These are phyloP conservation scores for Zosterops japonicus DNA, from an alignment of 2,113 vertebrate species.

Conservation along the genomic window DNA sequence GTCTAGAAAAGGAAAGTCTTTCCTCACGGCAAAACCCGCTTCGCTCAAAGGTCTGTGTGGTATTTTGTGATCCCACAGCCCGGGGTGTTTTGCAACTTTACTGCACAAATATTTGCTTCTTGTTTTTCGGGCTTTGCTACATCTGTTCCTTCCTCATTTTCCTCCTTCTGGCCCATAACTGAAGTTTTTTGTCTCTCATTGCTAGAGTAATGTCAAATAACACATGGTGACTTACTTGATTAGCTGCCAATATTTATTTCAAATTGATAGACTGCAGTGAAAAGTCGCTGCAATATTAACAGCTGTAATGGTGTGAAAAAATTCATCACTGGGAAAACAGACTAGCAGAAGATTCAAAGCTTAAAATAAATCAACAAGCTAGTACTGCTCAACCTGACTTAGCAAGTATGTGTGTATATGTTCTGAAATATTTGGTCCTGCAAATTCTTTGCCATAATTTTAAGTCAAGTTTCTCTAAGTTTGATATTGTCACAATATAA, in stretches of 20 bases:
- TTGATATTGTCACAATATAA: neutral
- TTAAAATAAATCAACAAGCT: neutral
- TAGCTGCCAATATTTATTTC: constrained; percentile 40
- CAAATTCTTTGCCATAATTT: neutral
- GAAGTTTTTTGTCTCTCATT: neutral
- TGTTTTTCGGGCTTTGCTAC: neutral
- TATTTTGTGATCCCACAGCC: neutral
- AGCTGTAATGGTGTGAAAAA: constrained; percentile 4
- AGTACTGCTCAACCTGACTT: neutral
- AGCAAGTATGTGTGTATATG: neutral
- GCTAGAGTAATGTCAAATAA: neutral
- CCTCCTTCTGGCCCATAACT: neutral
- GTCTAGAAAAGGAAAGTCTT: neutral
- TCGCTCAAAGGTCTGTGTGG: neutral
- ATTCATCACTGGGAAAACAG: neutral
- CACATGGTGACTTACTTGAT: neutral
- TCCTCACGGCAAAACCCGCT: neutral
- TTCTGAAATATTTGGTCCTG: neutral
- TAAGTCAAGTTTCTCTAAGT: neutral
- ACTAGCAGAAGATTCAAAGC: neutral
- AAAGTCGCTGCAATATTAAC: constrained; percentile 24
- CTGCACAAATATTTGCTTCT: neutral
- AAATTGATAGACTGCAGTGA: constrained; percentile 11
- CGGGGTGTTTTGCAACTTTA: neutral
- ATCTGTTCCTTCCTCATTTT: constrained; percentile 3